phyloP scores from a whole-genome alignment of 2,888 invertebrate genomes.

The Azorinus chamasolen region DNA sequence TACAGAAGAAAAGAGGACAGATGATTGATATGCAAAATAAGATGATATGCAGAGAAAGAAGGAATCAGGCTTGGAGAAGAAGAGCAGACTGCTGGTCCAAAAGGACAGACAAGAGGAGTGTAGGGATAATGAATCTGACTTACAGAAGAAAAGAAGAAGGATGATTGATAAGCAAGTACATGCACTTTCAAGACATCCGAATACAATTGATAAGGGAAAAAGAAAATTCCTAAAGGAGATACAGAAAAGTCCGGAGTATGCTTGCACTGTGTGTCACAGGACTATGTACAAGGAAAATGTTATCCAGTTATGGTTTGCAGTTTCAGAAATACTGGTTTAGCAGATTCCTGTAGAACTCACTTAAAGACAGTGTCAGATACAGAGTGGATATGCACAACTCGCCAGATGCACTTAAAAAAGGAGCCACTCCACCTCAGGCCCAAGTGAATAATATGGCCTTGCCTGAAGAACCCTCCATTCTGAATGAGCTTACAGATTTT shows the following conservation, averaged over 20 bases:
- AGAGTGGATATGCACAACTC: conserved; percentile 40
- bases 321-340: neutral
- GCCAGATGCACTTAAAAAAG: conserved; percentile 23
- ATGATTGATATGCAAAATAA: too few species aligned
- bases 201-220: neutral
- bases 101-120: too few species aligned
- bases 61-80: too few species aligned
- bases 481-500: conserved; percentile 22
- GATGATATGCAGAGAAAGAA: too few species aligned
- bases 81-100: too few species aligned
- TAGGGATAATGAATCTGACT: too few species aligned
- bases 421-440: conserved; percentile 29
- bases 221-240: neutral
- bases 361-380: neutral
- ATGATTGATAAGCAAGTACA: too few species aligned
- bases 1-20: too few species aligned
- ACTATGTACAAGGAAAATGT: conserved; percentile 2
- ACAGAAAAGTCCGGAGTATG: neutral
- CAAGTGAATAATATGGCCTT: conserved; percentile 27
- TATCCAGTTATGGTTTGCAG: neutral
- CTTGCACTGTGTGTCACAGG: conserved; percentile 14
- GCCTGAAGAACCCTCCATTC: neutral
- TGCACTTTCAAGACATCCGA: too few species aligned
- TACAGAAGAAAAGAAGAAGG: too few species aligned
- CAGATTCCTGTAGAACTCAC: neutral